A percentile compares a stretch with the other conserved stretches of the same genome.
Conservation (phyloP, 2,113 vertebrate species). For the Pelobates fuscus region DNA sequence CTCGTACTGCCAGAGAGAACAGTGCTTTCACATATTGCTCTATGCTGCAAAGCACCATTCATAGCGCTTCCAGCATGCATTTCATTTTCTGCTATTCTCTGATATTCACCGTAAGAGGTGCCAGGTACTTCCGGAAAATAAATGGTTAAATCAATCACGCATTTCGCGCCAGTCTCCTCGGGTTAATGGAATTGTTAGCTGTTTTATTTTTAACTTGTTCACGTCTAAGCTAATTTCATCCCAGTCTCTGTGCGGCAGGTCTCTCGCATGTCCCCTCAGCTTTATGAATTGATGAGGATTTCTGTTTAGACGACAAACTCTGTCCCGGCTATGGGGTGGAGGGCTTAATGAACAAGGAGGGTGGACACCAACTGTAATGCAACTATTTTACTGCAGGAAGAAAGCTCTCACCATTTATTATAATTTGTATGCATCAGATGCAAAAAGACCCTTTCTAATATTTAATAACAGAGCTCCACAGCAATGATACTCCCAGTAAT, state of each 20-base stretch:
- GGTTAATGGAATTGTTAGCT: constrained; percentile 10
- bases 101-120: background rate
- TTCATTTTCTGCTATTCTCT: background rate
- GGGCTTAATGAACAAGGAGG: no score
- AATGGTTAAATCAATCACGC: constrained; percentile 6
- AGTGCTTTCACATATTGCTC: constrained; percentile 28
- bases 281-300: background rate
- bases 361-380: no score
- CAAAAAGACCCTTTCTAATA: no score
- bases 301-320: background rate
- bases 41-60: background rate
- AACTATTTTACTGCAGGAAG: no score
- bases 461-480: no score
- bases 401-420: no score
- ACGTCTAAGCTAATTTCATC: background rate
- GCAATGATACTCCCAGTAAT: no score
- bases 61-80: background rate
- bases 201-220: background rate
- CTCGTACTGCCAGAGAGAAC: constrained; percentile 20
- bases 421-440: no score
- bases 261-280: background rate
- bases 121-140: background rate
- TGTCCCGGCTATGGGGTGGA: no score
- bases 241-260: background rate
- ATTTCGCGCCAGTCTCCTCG: background rate